Base-by-base conservation (phyloP, 2,888 invertebrate genomes). In the Microctonus hyperodae region DNA sequence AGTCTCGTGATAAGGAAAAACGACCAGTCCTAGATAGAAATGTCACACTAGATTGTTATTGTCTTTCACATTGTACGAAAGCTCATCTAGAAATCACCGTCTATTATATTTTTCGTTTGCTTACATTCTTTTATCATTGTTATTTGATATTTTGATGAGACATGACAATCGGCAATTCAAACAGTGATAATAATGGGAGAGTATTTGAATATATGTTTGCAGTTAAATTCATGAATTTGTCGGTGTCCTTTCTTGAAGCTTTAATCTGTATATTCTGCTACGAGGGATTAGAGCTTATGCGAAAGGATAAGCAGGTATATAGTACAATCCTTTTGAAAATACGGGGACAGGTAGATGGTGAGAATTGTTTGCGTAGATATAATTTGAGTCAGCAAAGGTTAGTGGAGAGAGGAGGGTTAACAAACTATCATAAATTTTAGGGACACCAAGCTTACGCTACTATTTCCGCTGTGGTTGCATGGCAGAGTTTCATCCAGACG, bases 351-450 rank as follows among this genome's bases (percentile, higher is more conserved):
- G 50, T 63, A 63, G 50, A 58, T 63, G 65, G 40, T 50, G 63
- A 66, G 53, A 66, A 48, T 69, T 77, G 76, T 79, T 79, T 79
- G 75, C 73, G 65, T 64, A 70, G 69, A 73, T 78, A 44, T 44
- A 74, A 78, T 78, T 77, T 73, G 53, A 73, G 73, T 69, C 73
- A 72, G 76, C 75, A 72, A 70, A 75, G 72, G 37, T 10, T 74
- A 76, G 76, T 76, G 7, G 37, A 10, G 75, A 76, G 75, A 75
- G 71, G 73, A 72, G 74, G 78, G 76, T 77, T 77, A 77, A 74
- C 72, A 73, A 78, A 78, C 79, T 77, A 72, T 77, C 79, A 75
- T 79, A 79, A 78, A 79, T 80, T 78, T 72, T 68, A 63, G 55
- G 62, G 61, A 67, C 67, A 63, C 66, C 60, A 55, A 66, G 66